A percentile compares a stretch with the other conserved stretches of the same genome.
phyloP scores from a whole-genome alignment of 2,113 vertebrate species.

The Myiagra hebetior region DNA sequence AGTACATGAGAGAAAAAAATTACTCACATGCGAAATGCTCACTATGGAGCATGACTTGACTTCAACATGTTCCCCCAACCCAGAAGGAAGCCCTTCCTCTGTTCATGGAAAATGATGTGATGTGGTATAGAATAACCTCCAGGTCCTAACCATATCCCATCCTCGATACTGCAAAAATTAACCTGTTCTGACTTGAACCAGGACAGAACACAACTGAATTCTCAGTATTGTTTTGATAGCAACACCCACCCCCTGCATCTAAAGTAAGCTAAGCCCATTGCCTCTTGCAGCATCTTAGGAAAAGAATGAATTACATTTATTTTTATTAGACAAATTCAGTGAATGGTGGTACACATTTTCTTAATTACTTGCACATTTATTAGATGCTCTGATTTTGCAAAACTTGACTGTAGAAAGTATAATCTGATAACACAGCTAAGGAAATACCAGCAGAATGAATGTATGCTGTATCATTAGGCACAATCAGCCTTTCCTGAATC shows the following conservation, averaged over 20 bases:
- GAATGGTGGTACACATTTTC: neutral
- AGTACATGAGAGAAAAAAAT: neutral
- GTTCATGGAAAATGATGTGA: neutral
- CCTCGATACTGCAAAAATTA: neutral
- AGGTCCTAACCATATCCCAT: neutral
- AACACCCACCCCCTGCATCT: neutral
- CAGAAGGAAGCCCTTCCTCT: neutral
- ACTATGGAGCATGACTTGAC: accelerated
- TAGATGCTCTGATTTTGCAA: neutral
- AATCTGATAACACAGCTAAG: neutral
- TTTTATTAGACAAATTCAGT: neutral
- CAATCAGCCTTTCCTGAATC: neutral
- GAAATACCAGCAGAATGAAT: neutral
- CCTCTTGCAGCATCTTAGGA: neutral
- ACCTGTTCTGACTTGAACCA: neutral
- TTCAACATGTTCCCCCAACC: accelerated
- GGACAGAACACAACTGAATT: neutral
- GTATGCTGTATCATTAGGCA: neutral
- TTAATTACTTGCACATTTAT: neutral
- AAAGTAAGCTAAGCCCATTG: neutral
- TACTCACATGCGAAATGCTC: neutral
- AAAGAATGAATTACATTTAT: neutral
- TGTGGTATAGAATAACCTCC: neutral
- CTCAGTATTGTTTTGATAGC: neutral
- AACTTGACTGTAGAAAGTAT: neutral